Evolutionary conservation across 2,888 invertebrate species (phyloP).

Genomic region (Tortricodes alternella): DNA sequence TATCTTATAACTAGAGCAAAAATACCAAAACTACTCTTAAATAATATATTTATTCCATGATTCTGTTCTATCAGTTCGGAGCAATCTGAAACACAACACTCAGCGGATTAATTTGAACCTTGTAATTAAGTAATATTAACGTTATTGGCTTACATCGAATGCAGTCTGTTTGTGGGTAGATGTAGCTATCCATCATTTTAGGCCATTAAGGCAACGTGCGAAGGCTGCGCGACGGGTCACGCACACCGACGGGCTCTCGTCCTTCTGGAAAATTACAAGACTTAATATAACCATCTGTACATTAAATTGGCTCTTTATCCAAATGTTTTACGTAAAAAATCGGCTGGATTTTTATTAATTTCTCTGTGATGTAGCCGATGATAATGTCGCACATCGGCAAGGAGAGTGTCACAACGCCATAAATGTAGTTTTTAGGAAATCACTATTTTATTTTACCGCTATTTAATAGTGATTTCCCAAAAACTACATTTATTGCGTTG

Average conservation of each 20-base stretch:
- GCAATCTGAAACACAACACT: background rate
- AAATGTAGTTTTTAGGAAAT: too few species aligned
- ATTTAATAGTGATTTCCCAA: too few species aligned
- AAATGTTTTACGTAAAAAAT: background rate
- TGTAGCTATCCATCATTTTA: conserved; percentile 66
- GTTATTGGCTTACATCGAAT: conserved; percentile 5
- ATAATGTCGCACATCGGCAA: too few species aligned
- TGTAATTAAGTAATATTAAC: conserved; percentile 16
- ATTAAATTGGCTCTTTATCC: background rate
- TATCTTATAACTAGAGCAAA: too few species aligned
- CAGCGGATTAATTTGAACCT: background rate
- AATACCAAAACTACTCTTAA: too few species aligned
- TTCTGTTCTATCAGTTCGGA: too few species aligned
- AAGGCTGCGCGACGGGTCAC: conserved; percentile 64
- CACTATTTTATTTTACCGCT: too few species aligned
- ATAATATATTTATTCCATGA: too few species aligned
- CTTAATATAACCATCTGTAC: background rate
- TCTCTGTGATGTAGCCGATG: too few species aligned
- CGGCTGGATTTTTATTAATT: too few species aligned
- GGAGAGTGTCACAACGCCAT: too few species aligned
- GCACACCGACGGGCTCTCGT: conserved; percentile 35
- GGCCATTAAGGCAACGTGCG: conserved; percentile 63
- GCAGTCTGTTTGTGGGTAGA: conserved; percentile 16
- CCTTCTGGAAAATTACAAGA: conserved; percentile 24
- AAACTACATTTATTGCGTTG: too few species aligned